phyloP scores from a whole-genome alignment of 2,113 vertebrate species.

The Osmerus eperlanus region DNA sequence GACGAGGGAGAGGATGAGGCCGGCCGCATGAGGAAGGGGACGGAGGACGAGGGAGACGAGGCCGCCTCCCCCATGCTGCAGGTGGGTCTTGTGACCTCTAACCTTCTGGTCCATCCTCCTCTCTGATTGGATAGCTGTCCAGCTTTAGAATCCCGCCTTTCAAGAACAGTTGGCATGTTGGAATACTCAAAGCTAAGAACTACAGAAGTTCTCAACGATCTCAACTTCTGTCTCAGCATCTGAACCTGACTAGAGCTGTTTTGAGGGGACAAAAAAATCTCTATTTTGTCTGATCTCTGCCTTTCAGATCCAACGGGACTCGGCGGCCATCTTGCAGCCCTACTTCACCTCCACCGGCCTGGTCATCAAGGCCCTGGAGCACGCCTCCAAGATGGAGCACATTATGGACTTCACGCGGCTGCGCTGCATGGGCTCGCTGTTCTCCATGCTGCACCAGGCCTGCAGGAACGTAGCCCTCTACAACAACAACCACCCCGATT shows the following conservation, averaged over 20 bases:
- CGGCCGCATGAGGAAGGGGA: constrained; percentile 86
- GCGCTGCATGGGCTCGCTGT: constrained; percentile 91
- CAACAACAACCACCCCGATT: constrained; percentile 97
- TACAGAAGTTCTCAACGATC: not conserved
- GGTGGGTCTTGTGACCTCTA: constrained; percentile 69
- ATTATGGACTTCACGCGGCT: constrained; percentile 98
- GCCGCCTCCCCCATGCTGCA: constrained; percentile 94
- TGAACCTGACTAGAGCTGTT: not conserved
- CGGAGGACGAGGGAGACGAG: constrained; percentile 91
- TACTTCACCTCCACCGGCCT: constrained; percentile 95
- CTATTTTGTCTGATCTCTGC: not conserved
- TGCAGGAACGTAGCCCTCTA: constrained; percentile 94
- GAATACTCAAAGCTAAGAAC: not conserved
- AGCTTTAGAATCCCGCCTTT: too few species aligned
- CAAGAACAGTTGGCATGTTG: not conserved
- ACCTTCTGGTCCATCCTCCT: too few species aligned
- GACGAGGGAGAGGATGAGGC: constrained; percentile 98
- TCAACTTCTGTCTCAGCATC: not conserved
- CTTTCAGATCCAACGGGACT: constrained; percentile 90
- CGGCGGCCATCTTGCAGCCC: constrained; percentile 85
- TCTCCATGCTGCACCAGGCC: constrained; percentile 98
- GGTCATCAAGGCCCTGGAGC: constrained; percentile 94
- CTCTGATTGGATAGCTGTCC: too few species aligned
- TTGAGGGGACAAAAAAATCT: too few species aligned
- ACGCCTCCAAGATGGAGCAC: constrained; percentile 95